Evolutionary conservation across 2,113 vertebrate species (phyloP).

Genomic region (Physeter macrocephalus): DNA sequence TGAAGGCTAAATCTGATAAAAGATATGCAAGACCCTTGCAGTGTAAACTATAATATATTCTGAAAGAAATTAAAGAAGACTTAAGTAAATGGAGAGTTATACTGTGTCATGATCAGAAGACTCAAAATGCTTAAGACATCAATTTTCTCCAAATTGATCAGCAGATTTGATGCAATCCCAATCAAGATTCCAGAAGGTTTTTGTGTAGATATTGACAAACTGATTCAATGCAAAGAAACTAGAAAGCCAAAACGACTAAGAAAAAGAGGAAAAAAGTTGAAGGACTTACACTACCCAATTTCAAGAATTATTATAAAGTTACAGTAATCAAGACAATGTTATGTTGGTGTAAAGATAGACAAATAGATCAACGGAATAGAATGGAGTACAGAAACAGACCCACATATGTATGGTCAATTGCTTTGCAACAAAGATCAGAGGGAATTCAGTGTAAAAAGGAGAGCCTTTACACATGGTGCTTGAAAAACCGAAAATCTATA

Average conservation of each 20-base stretch:
- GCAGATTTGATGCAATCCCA: neutral
- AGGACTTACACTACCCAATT: neutral
- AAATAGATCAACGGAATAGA: neutral
- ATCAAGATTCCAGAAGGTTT: neutral
- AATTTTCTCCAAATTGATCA: neutral
- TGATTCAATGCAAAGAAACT: slow-evolving; percentile 18
- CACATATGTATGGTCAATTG: neutral
- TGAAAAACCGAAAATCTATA: neutral
- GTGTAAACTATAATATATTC: neutral
- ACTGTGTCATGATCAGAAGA: neutral
- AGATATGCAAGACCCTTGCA: neutral
- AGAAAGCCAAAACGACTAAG: neutral
- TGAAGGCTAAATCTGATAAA: neutral
- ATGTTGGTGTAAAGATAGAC: neutral
- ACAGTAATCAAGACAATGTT: neutral
- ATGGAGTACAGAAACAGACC: neutral
- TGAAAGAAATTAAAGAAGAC: neutral
- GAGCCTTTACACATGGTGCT: neutral
- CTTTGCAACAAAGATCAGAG: slow-evolving; percentile 21
- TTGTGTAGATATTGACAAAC: neutral
- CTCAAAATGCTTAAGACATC: neutral
- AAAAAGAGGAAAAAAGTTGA: neutral
- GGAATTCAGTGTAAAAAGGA: neutral
- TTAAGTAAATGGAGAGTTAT: neutral
- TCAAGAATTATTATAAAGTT: neutral